Evolutionary conservation across 2,797 vertebrate species (phyloP).

Genomic region (Eidolon dupreanum): DNA sequence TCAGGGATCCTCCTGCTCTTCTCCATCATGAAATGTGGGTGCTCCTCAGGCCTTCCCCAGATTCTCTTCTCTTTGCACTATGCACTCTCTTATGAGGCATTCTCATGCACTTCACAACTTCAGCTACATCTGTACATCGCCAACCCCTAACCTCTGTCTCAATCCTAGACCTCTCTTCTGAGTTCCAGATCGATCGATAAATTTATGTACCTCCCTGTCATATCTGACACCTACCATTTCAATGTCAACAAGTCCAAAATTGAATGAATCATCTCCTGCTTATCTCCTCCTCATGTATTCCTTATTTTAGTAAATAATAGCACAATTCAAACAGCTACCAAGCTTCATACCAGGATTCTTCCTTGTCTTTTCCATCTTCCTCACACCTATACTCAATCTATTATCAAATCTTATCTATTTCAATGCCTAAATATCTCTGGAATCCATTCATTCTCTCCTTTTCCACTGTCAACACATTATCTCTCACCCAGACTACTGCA

Average conservation of each 20-base stretch:
- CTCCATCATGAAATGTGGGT: neutral
- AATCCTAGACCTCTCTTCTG: neutral
- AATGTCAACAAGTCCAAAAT: neutral
- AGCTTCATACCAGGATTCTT: neutral
- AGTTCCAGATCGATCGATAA: neutral
- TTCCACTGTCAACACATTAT: neutral
- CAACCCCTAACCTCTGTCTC: neutral
- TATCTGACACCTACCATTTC: neutral
- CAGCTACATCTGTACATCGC: neutral
- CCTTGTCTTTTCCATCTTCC: neutral
- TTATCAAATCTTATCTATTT: neutral
- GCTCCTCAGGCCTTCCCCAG: neutral
- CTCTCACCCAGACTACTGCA: neutral
- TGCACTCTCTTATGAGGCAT: neutral
- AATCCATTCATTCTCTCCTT: neutral
- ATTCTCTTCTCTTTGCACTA: neutral
- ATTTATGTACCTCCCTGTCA: neutral
- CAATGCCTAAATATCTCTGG: neutral
- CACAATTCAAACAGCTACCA: neutral
- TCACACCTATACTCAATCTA: neutral
- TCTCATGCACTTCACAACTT: neutral
- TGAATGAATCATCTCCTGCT: neutral
- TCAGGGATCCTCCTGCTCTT: neutral
- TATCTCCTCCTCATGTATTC: neutral
- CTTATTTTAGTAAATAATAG: neutral